Percentiles rank a stretch among this genome's conserved stretches.
These are phyloP conservation scores for Phaethon lepturus DNA, from an alignment of 2,113 vertebrate genomes.

Conservation along the genomic window DNA sequence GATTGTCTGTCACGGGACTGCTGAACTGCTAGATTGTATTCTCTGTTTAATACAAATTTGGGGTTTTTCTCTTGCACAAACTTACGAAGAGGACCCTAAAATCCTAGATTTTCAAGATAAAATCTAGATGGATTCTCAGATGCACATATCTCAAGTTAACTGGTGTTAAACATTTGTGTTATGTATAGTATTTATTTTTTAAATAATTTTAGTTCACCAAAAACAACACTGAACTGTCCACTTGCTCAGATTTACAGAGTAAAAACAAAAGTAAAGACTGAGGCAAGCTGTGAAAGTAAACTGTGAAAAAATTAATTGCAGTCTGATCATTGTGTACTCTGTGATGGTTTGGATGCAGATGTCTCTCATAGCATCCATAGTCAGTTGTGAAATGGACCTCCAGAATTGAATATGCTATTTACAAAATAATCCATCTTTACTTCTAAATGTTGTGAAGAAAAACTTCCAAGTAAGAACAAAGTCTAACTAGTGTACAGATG, in stretches of 20 bases:
- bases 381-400: background rate
- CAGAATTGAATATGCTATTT: background rate
- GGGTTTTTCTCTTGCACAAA: background rate
- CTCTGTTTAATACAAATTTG: background rate
- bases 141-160: background rate
- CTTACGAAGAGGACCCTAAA: background rate
- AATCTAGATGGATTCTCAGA: background rate
- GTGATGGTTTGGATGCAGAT: background rate
- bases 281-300: conserved; percentile 31
- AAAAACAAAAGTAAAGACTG: background rate
- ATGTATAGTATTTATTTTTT: background rate
- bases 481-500: background rate
- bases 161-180: background rate
- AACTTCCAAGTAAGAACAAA: background rate
- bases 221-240: background rate
- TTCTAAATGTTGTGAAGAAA: background rate
- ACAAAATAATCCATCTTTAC: background rate
- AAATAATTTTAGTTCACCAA: background rate
- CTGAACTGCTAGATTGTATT: background rate
- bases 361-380: background rate
- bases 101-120: background rate
- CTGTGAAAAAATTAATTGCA: background rate
- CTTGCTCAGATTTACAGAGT: background rate
- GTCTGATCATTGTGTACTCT: background rate
- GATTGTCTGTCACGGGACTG: background rate